Percentiles rank a stretch among this genome's conserved stretches.
These are phyloP conservation scores for Brachyptera risi DNA, from an alignment of 2,888 invertebrate genomes.

Conservation along the genomic window DNA sequence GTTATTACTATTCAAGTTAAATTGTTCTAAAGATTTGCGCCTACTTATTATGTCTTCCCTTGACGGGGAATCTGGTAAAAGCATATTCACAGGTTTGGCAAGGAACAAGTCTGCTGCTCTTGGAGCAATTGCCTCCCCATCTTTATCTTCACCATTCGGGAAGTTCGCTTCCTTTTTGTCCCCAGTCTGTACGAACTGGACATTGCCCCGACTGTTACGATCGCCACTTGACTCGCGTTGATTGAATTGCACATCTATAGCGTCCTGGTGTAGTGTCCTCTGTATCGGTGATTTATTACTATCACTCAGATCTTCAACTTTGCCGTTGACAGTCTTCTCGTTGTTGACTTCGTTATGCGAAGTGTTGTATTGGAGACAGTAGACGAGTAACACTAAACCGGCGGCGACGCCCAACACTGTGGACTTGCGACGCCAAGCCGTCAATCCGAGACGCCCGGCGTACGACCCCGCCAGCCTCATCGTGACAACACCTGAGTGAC, in stretches of 20 bases:
- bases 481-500: too few species aligned
- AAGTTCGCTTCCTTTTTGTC: background rate
- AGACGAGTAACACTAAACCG: slow-evolving; percentile 44
- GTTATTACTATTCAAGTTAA: background rate
- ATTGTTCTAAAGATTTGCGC: slow-evolving; percentile 16
- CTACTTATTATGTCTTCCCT: background rate
- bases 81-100: background rate
- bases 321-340: background rate
- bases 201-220: slow-evolving; percentile 23
- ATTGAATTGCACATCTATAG: background rate
- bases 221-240: background rate
- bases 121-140: slow-evolving; percentile 21
- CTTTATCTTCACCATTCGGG: slow-evolving; percentile 26
- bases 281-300: slow-evolving; percentile 14
- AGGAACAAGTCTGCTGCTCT: background rate
- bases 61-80: background rate
- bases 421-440: slow-evolving; percentile 50
- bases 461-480: slow-evolving; percentile 36
- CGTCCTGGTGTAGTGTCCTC: slow-evolving; percentile 21
- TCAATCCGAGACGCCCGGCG: slow-evolving; percentile 46
- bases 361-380: slow-evolving; percentile 47
- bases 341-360: slow-evolving; percentile 14
- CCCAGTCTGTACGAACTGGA: slow-evolving; percentile 29
- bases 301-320: background rate
- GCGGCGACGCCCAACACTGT: slow-evolving; percentile 45